Evolutionary conservation across 2,113 vertebrate species (phyloP).

Genomic region (Antechinus flavipes): DNA sequence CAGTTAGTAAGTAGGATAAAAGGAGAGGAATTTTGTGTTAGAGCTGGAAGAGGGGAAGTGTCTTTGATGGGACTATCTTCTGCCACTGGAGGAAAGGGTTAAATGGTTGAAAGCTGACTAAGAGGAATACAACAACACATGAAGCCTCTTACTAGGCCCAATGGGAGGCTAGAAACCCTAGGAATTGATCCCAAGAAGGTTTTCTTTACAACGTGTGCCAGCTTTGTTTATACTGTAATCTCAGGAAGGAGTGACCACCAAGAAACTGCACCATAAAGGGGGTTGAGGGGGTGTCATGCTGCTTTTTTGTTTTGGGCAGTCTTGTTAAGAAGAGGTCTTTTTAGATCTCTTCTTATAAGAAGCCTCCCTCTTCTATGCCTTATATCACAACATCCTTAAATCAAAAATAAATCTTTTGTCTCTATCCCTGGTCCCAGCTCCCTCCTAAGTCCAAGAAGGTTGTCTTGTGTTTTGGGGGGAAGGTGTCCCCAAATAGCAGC

Average conservation of each 20-base stretch:
- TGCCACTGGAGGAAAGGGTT: slow-evolving; percentile 76
- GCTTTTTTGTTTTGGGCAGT: background rate
- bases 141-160: slow-evolving; percentile 80
- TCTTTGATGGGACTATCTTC: slow-evolving; percentile 18
- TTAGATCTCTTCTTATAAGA: background rate
- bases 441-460: background rate
- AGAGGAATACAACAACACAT: slow-evolving; percentile 61
- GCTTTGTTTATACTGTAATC: slow-evolving; percentile 71
- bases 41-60: background rate
- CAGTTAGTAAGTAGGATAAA: slow-evolving; percentile 66
- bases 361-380: background rate
- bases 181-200: slow-evolving; percentile 56
- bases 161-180: slow-evolving; percentile 53
- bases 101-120: slow-evolving; percentile 64
- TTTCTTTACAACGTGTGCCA: slow-evolving; percentile 64
- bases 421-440: background rate
- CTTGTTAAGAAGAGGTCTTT: background rate
- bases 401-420: background rate
- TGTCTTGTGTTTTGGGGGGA: background rate
- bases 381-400: background rate
- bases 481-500: background rate
- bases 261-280: slow-evolving; percentile 46
- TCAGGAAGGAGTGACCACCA: slow-evolving; percentile 78
- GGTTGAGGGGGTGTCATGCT: background rate
- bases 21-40: slow-evolving; percentile 39